Evolutionary conservation across 2,888 invertebrate genomes (phyloP), one percentile per base, ranked within the genome.

Genomic region (Odontomyia ornata): DNA sequence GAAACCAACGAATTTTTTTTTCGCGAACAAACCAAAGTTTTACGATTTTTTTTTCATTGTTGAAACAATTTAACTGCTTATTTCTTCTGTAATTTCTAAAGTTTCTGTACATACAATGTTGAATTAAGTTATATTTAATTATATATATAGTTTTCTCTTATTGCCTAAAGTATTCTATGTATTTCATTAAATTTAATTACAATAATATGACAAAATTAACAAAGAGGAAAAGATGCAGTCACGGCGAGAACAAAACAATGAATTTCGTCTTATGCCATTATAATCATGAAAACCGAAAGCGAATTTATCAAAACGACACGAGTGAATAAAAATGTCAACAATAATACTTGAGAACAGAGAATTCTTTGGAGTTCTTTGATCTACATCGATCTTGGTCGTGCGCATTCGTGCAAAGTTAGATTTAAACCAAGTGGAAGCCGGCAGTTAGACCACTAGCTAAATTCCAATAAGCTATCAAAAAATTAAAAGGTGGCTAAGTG

Each of bases 71-170:
- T 64, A 18, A 75, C 64, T 64, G 75, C 47, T 64, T 75, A 60
- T 57, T 75, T 36, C 36, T 75, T 72, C 18, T 47, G 47, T 67
- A 76, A 76, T 56, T 67, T 52, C 76, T 76, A 76, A 76, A 76
- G 52, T 23, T 64, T 76, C 76, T 76, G 76, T 76, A 76, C 76
- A 76, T 76, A 76, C 76, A 76, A 67, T 64, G 25, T 76, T 76
- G 76, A 76, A 67, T 76, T 76, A 76, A 76, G 56, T 76, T 76
- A 76, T 67, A 76, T 76, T 76, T 64, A 43, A 30, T 75, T 75
- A 60, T 75, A 76, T 76, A 76, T 47, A 64, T 60, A 23, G 57
- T 75, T 47, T 64, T 75, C 46, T n/a, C 75, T 75, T 75, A 75
- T 57, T 28, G 64, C 75, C 75, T 75, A 75, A 75, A 62, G 62